These are phyloP conservation scores for Machaerirhynchus nigripectus DNA, from an alignment of 2,113 vertebrate genomes.

Conservation along the genomic window DNA sequence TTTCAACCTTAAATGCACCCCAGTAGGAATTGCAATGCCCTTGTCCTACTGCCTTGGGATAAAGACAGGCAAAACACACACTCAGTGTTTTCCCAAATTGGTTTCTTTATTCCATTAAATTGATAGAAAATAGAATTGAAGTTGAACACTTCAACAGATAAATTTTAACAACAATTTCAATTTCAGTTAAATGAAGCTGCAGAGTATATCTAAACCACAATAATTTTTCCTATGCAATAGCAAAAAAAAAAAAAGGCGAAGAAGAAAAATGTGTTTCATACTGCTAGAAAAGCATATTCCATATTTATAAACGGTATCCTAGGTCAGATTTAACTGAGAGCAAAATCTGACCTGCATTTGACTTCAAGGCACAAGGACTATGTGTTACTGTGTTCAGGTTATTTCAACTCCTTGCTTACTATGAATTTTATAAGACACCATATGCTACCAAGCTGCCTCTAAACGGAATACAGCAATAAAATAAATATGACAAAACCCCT, in stretches of 20 bases:
- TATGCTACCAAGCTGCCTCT: neutral
- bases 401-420: neutral
- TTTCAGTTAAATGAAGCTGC: neutral
- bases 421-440: neutral
- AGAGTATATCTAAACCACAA: neutral
- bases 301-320: neutral
- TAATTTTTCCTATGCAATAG: neutral
- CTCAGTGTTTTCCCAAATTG: neutral
- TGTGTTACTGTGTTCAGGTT: neutral
- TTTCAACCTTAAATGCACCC: neutral
- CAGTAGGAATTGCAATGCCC: neutral
- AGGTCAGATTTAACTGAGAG: neutral
- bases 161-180: neutral
- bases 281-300: neutral
- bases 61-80: neutral
- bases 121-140: neutral
- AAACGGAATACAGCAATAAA: neutral
- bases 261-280: neutral
- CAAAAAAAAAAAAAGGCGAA: neutral
- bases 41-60: neutral
- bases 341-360: neutral
- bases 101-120: neutral
- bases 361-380: neutral
- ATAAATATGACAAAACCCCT: neutral
- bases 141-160: neutral